phyloP scores from a whole-genome alignment of 2,113 vertebrate species.

The Semicossyphus pulcher region DNA sequence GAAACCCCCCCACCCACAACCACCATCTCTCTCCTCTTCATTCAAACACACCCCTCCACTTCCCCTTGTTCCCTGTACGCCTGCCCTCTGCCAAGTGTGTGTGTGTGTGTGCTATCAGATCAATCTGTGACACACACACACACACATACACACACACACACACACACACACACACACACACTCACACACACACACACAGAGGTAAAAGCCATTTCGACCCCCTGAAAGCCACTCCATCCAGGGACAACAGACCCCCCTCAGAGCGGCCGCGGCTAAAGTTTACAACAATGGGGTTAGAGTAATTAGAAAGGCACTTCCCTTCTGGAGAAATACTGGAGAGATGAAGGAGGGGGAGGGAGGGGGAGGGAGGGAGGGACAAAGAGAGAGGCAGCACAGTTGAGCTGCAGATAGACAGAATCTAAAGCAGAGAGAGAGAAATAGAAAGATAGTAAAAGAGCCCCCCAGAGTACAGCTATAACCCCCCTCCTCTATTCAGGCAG shows the following conservation, averaged over 20 bases:
- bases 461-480: constrained; percentile 53
- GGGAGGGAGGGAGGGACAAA: constrained; percentile 19
- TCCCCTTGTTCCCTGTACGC: constrained; percentile 34
- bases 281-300: constrained; percentile 76
- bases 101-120: constrained; percentile 58
- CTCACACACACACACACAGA: constrained; percentile 31
- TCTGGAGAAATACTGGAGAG: constrained; percentile 55
- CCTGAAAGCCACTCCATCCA: constrained; percentile 75
- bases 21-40: constrained; percentile 41
- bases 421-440: background rate
- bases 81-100: constrained; percentile 42
- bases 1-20: constrained; percentile 3
- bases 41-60: constrained; percentile 26
- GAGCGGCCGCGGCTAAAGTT: constrained; percentile 67
- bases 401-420: constrained; percentile 16
- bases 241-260: constrained; percentile 70
- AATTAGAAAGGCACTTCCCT: constrained; percentile 75
- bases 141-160: constrained; percentile 20
- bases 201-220: constrained; percentile 72
- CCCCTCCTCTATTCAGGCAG: constrained; percentile 56
- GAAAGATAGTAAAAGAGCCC: constrained; percentile 40
- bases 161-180: constrained; percentile 38
- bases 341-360: background rate
- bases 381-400: constrained; percentile 23
- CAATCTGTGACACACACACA: constrained; percentile 54